Evolutionary conservation across 1,140 invertebrate species (phyloP), one percentile per base, ranked within the genome.

Genomic region (Drosophila rufa): DNA sequence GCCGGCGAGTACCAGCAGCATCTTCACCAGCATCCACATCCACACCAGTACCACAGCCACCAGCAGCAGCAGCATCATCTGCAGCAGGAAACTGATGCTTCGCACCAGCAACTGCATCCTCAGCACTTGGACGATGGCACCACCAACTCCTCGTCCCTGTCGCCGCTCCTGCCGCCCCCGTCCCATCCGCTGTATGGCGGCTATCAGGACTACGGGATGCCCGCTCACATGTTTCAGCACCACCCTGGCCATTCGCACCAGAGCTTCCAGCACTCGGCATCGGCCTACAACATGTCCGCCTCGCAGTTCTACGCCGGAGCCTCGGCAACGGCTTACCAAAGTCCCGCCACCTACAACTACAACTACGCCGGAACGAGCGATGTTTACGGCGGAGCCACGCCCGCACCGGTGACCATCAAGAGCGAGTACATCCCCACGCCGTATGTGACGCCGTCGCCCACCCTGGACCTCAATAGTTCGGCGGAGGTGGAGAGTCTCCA

Each of bases 381-480:
- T 27, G 62, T 66, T 2, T 90, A 91, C 43, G 57, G 42, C 45
- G 68, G 68, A 47, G 58, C 51, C 43, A 55, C 67, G 19, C 27
- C 87, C 14, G 57, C 65, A 15, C 12, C 67, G 8, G 59, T 68
- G 22, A 19, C 50, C 58, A 79, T 86, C 9, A 92, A 91, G 33
- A 91, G 75, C 62, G 91, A 92, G 38, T 92, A 92, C 51, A 85
- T 91, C 48, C 91, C 91, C 55, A 91, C 91, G 43, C 91, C 91
- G 7, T 92, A 92, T 61, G 91, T 92, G 19, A 92, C 91, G 30
- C 91, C 91, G 4, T 92, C 91, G 38, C 91, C 91, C 38, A 92
- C 91, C 9, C 75, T 92, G 47, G 91, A 92, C 65, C 70, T 92
- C 33, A 92, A 92, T 40, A 92, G 85, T 68, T 92, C 91, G 15